These are phyloP conservation scores for Sphenodon punctatus DNA, from an alignment of 2,797 vertebrate genomes.

Conservation along the genomic window DNA sequence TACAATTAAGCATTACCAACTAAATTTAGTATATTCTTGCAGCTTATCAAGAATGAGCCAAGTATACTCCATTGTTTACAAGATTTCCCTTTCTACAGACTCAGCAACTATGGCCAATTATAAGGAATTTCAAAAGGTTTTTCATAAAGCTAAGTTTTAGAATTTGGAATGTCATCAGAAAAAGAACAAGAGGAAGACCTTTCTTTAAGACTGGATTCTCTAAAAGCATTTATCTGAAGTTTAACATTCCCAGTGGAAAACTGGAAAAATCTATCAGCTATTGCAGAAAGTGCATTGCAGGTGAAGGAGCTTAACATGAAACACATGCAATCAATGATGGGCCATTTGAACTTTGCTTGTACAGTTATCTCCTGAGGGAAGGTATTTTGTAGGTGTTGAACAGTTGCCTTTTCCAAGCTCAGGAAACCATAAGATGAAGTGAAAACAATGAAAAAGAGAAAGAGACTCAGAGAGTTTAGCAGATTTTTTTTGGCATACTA, in stretches of 20 bases:
- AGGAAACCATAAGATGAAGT: conserved; percentile 56
- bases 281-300: conserved; percentile 66
- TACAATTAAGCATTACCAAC: conserved; percentile 36
- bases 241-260: conserved; percentile 62
- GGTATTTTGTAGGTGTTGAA: conserved; percentile 57
- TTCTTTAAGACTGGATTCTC: conserved; percentile 21
- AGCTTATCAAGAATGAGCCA: neutral
- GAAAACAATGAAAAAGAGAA: conserved; percentile 37
- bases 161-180: conserved; percentile 2
- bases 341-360: conserved; percentile 70
- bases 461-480: conserved; percentile 1
- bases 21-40: neutral
- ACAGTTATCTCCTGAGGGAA: conserved; percentile 59
- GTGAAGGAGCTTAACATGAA: conserved; percentile 65
- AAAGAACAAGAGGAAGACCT: conserved; percentile 21
- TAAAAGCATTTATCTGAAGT: conserved; percentile 54
- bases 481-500: conserved; percentile 27
- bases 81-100: neutral
- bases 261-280: conserved; percentile 63
- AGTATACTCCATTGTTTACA: neutral
- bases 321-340: conserved; percentile 64
- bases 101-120: neutral
- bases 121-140: conserved; percentile 20
- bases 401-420: conserved; percentile 50
- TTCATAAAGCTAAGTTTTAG: conserved; percentile 22